Evolutionary conservation across 2,888 invertebrate species (phyloP).

Genomic region (Lasioglossum pauxillum): DNA sequence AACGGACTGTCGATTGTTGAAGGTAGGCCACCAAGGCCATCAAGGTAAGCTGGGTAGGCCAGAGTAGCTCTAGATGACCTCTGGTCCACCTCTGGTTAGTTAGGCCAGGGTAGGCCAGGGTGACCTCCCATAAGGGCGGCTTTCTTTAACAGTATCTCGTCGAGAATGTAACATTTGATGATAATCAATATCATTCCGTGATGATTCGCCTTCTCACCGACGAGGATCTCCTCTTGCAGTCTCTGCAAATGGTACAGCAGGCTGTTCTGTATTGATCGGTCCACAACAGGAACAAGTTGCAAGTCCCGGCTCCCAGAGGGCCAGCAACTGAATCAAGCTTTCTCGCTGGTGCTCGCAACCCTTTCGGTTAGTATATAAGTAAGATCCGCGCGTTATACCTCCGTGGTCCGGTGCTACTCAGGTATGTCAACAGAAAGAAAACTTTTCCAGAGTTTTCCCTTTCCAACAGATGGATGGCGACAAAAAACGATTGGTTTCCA

Average conservation of each 20-base stretch:
- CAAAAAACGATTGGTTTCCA: not conserved
- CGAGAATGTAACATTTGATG: too few species aligned
- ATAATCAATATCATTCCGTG: too few species aligned
- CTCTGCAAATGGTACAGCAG: slow-evolving; percentile 19
- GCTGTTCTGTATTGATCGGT: not conserved
- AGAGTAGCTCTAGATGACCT: too few species aligned
- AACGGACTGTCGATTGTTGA: too few species aligned
- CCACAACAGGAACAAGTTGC: not conserved
- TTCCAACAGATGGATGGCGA: not conserved
- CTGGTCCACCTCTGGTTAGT: too few species aligned
- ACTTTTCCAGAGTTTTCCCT: not conserved
- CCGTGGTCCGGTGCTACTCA: slow-evolving; percentile 72
- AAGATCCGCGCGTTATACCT: rapidly evolving
- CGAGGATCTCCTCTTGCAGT: too few species aligned
- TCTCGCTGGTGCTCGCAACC: slow-evolving; percentile 53
- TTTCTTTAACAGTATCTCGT: too few species aligned
- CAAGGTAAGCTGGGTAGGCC: too few species aligned
- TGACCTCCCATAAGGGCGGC: too few species aligned
- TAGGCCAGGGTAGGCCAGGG: too few species aligned
- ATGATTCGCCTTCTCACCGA: too few species aligned
- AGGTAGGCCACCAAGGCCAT: too few species aligned
- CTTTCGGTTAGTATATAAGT: slow-evolving; percentile 62
- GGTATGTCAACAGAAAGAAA: slow-evolving; percentile 34
- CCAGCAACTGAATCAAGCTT: slow-evolving; percentile 17
- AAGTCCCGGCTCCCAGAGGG: not conserved